These are phyloP conservation scores for Alligator sinensis DNA, from an alignment of 2,113 vertebrate species.

Conservation along the genomic window DNA sequence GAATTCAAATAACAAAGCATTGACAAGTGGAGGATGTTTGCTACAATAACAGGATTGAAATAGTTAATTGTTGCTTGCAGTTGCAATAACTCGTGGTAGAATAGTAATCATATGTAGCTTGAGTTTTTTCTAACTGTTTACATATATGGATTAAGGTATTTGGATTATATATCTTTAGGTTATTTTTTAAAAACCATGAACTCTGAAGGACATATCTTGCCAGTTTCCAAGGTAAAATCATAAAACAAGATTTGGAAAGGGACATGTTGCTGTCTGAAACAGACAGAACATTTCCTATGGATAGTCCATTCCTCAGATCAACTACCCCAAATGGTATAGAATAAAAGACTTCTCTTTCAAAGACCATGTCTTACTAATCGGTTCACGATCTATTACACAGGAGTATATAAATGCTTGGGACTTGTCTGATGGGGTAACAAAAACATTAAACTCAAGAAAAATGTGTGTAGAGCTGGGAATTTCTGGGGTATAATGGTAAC, in stretches of 20 bases:
- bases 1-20: background rate
- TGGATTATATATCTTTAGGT: background rate
- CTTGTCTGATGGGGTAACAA: background rate
- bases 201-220: accelerated
- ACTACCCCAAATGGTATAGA: background rate
- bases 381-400: background rate
- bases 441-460: background rate
- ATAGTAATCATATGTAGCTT: background rate
- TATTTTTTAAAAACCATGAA: background rate
- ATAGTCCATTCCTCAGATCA: background rate
- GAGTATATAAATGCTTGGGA: background rate
- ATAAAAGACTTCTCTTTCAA: constrained; percentile 6
- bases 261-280: background rate
- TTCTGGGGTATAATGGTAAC: background rate
- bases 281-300: background rate
- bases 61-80: background rate
- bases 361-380: background rate
- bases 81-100: background rate
- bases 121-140: background rate
- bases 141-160: background rate
- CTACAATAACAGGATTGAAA: background rate
- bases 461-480: background rate
- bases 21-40: background rate
- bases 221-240: constrained; percentile 23
- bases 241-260: constrained; percentile 12